Percentiles rank a stretch among this genome's conserved stretches.
phyloP scores from a whole-genome alignment of 1,140 invertebrate genomes.

The Caenorhabditis briggsae region DNA sequence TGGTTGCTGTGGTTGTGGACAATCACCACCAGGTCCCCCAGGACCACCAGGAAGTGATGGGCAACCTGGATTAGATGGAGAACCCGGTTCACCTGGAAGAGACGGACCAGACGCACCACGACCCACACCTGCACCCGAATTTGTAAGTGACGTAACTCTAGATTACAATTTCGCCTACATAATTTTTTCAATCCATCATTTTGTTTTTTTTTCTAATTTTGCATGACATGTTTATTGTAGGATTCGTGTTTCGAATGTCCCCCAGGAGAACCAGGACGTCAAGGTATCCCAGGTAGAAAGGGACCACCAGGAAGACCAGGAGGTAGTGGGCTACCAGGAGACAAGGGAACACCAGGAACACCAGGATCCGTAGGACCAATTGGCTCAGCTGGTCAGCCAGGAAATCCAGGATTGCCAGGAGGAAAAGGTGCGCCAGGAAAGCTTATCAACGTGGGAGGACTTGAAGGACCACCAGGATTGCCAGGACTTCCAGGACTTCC shows the following conservation, averaged over 20 bases:
- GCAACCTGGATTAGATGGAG: neutral
- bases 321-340: slow-evolving; percentile 13
- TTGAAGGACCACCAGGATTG: slow-evolving; percentile 20
- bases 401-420: slow-evolving; percentile 43
- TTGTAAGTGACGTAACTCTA: neutral
- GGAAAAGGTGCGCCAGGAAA: slow-evolving; percentile 30
- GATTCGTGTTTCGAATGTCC: slow-evolving; percentile 34
- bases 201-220: neutral
- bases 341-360: neutral
- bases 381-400: neutral
- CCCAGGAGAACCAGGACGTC: slow-evolving; percentile 1
- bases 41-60: slow-evolving; percentile 23
- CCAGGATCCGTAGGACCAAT: slow-evolving; percentile 23
- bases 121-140: neutral
- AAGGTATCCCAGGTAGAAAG: neutral
- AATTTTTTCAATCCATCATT: neutral
- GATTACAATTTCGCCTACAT: neutral
- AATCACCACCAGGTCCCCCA: slow-evolving; percentile 20
- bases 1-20: slow-evolving; percentile 34
- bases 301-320: slow-evolving; percentile 32
- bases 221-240: neutral
- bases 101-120: slow-evolving; percentile 5
- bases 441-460: neutral
- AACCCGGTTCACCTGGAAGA: slow-evolving; percentile 25
- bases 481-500: slow-evolving; percentile 31